Evolutionary conservation across 2,797 vertebrate genomes (phyloP).

Genomic region (Rhabdophis nuchalis): DNA sequence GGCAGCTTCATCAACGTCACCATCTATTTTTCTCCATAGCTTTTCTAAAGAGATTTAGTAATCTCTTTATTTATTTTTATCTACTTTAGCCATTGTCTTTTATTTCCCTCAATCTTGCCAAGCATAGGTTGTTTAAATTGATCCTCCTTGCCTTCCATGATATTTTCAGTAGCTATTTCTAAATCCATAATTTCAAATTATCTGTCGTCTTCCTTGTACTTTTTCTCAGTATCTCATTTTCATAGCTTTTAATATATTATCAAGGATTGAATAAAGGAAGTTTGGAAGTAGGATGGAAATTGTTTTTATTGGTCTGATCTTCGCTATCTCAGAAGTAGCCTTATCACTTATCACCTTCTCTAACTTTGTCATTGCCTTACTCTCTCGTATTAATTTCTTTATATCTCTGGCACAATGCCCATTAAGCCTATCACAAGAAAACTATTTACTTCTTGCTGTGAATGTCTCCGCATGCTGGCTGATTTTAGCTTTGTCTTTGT

Average conservation of each 20-base stretch:
- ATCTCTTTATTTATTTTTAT: background rate
- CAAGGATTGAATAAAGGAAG: background rate
- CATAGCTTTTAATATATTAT: background rate
- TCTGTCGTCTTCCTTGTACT: background rate
- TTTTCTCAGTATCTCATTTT: background rate
- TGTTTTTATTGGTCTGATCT: background rate
- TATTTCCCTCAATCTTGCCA: background rate
- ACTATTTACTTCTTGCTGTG: background rate
- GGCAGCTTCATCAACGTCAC: background rate
- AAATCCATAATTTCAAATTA: background rate
- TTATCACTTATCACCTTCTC: background rate
- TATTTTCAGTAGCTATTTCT: background rate
- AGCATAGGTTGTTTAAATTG: background rate
- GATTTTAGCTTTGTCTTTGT: background rate
- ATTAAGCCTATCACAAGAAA: background rate
- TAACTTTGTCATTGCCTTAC: background rate
- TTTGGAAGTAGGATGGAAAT: background rate
- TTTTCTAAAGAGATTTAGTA: background rate
- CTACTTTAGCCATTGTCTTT: background rate
- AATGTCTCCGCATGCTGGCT: background rate
- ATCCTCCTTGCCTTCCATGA: background rate
- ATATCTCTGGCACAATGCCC: background rate
- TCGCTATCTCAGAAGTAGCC: background rate
- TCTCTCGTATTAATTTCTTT: background rate
- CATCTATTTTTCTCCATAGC: background rate